Base-by-base conservation (phyloP, 2,797 vertebrate genomes). In the Trachurus trachurus region DNA sequence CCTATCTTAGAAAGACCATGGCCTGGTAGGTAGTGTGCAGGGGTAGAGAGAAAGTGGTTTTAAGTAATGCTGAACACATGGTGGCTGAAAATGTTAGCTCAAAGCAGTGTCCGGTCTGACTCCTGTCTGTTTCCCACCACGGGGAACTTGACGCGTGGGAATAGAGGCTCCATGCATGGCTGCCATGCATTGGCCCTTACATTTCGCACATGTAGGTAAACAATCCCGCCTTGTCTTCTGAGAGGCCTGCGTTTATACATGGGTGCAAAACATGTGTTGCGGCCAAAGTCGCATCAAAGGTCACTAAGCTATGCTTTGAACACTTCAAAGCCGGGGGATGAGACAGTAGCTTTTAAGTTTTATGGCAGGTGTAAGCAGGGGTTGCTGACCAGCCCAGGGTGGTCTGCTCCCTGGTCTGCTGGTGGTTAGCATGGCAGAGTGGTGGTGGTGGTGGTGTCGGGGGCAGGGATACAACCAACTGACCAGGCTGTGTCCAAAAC, bases 321-420 rank as follows among this genome's bases (percentile, higher is more conserved):
- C 94, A 97, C 97, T 97, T 99, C 97, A 99, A 99, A 99, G 97
- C 87, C 37, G 83, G 87, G 89, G 92, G 94, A 94, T 92, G 93
- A 95, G 95, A 96, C 93, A 93, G 93, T 95, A 96, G 96, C 93
- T 96, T 97, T 97, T 96, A 98, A 97, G 96, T 98, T 98, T 98
- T 97, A 98, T 95, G 94, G 96, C 97, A 99, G 96, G 97, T 97
- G 96, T 96, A 97, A 96, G 95, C 93, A 95, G 96, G 96, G 96
- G 95, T 96, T 96, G 96, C 96, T 96, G 96, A 96, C 96, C 96
- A 96, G 90, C 94, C 90, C 93, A 94, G 95, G 95, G 96, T 97
- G 95, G 95, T 96, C 95, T 95, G 86, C 93, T 92, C 90, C 93
- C 90, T 91, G 93, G 94, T 94, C 93, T 90, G 86, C 85, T 90